Base-by-base conservation (phyloP, 2,113 vertebrate genomes). In the Psammodynastes pulverulentus region DNA sequence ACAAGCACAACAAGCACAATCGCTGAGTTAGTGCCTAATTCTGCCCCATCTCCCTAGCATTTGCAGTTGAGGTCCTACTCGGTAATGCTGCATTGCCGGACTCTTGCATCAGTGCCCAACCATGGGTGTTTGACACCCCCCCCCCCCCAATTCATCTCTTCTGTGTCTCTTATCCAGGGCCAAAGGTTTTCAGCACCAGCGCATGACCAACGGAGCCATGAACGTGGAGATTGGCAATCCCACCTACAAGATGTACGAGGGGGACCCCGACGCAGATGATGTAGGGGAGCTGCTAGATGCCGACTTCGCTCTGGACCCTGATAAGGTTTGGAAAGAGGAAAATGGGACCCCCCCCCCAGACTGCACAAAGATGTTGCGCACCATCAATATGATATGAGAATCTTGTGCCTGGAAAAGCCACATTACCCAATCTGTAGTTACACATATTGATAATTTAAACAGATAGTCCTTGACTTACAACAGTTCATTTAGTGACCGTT, bases 151-250 rank as follows among this genome's bases (percentile, higher is more conserved):
- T 13, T 72, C 3, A 29, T 12, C 23, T 29, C 48, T 3, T 1
- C 1, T 49, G 43, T 53, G 34, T 0, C 1, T 21, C 51, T 23
- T 89, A n/a, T 43, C 8, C 97, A 99, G 99, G 8, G 98, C 99
- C 72, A 99, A 99, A 97, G 99, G 99, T 94, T 99, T 99, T 98
- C 99, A 99, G 97, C 99, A 99, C 97, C 99, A 99, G 96, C 96
- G 99, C 89, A 99, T 99, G 99, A 99, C 99, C 0, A 99, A 99
- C 0, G 99, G 99, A 9, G 98, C 98, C 95, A 99, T 99, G 98
- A 99, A 99, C 0, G 99, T 99, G 94, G 99, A 99, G 97, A 99
- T 99, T 0, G 99, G 99, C 87, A 99, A 99, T 93, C 99, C 99
- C 1, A 99, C 99, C 4, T 99, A 99, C 95, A 99, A 99, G 96